Evolutionary conservation across 1,140 invertebrate species (phyloP).

Genomic region (Eupristina koningsbergeri): DNA sequence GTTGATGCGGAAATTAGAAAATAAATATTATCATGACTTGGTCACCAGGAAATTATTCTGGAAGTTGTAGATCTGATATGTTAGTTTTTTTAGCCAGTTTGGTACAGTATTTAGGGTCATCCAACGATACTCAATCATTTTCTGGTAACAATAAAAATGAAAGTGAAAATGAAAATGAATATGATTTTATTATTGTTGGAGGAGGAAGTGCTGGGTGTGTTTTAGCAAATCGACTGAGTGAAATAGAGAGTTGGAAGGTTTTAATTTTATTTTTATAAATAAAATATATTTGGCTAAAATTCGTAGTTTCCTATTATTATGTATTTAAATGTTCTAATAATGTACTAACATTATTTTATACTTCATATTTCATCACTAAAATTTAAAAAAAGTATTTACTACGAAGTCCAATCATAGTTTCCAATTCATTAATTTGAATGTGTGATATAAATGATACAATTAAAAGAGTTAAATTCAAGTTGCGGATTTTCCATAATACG

Average conservation of each 20-base stretch:
- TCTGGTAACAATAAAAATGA: background rate
- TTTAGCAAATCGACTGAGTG: slow-evolving; percentile 77
- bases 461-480: no score
- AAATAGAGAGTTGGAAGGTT: slow-evolving; percentile 73
- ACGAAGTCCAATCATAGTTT: no score
- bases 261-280: background rate
- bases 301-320: no score
- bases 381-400: no score
- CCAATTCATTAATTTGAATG: no score
- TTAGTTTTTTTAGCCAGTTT: slow-evolving; percentile 17
- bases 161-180: background rate
- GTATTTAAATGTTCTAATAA: no score
- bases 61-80: background rate
- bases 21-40: slow-evolving; percentile 14
- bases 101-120: slow-evolving; percentile 7
- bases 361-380: no score
- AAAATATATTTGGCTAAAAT: background rate
- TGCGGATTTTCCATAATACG: no score
- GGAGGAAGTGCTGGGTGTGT: slow-evolving; percentile 80
- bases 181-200: slow-evolving; percentile 74
- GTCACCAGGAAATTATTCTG: background rate
- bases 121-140: background rate
- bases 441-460: no score
- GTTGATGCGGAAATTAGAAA: no score
- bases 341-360: no score